Percentiles rank a stretch among this genome's conserved stretches.
Evolutionary conservation across 2,797 vertebrate species (phyloP).

Genomic region (Chloroceryle inda): DNA sequence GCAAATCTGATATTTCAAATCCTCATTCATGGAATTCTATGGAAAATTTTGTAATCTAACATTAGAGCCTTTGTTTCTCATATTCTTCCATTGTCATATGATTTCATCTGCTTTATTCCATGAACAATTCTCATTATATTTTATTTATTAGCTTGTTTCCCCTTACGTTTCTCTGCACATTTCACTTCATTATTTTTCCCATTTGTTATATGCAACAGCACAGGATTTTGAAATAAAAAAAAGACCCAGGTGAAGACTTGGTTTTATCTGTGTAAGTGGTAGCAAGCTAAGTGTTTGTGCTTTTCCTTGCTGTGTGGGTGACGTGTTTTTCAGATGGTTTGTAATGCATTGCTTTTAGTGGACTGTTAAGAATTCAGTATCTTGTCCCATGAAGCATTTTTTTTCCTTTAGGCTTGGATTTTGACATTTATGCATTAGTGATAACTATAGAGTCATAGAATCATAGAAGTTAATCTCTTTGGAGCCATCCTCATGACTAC

Average conservation of each 20-base stretch:
- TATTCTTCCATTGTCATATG: not conserved
- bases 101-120: not conserved
- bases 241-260: constrained; percentile 82
- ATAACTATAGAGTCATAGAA: not conserved
- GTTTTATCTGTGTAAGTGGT: constrained; percentile 86
- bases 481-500: not conserved
- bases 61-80: not conserved
- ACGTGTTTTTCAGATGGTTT: constrained; percentile 49
- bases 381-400: not conserved
- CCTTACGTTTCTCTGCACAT: constrained; percentile 11
- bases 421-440: not conserved
- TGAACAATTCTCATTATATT: not conserved
- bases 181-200: constrained; percentile 72
- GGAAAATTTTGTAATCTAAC: constrained; percentile 12
- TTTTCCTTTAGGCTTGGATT: not conserved
- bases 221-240: constrained; percentile 81
- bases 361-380: constrained; percentile 23
- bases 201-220: constrained; percentile 81
- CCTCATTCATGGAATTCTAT: not conserved
- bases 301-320: constrained; percentile 75
- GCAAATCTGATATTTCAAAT: constrained; percentile 10
- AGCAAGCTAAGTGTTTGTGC: constrained; percentile 52
- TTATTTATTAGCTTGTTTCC: constrained; percentile 23
- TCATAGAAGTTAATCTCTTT: not conserved
- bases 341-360: constrained; percentile 2